Base-by-base conservation (phyloP, 2,888 invertebrate species). In the Pristionchus exspectatus region DNA sequence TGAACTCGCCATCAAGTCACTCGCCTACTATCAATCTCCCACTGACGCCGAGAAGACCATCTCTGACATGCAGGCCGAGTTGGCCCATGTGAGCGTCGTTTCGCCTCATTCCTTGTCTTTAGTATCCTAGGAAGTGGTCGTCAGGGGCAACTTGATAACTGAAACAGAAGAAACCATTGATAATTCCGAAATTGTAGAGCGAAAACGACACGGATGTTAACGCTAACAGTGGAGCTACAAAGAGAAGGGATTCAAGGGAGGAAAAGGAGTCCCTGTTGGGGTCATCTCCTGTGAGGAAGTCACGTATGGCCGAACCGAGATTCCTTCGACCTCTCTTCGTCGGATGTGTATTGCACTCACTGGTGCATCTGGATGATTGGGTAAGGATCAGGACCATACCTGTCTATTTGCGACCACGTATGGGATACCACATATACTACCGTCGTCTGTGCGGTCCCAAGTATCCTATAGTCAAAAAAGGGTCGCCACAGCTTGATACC, bases 301-400 rank as follows among this genome's bases (percentile, higher is more conserved):
- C 69, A 12, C 24, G 89, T 0, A 54, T 89, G 24, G 21, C 10
- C 84, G 92, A 92, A 84, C 93, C 94, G 30, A 90, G 89, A 74
- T 94, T 94, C 90, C 90, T 92, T 4, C 87, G 93, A n/a, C 93
- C 94, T 21, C 91, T 94, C 2, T 69, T 94, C 4, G 90, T 94
- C 38, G 94, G 92, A 50, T 81, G 92, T 12, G 92, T 93, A 33
- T 91, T 94, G 74, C 93, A 94, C 72, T 92, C 91, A 5, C 94
- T 94, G 69, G 94, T 94, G 38, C 94, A 94, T 90, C 89, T 94
- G 16, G 94, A 94, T 85, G 94, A 94, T 84, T 94, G 94, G 94
- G 94, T 94, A 90, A 54, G 90, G 5, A 27, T 27, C 30, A 30
- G 3, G 16, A 10, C 27, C 50, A 50, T 56, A 56, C 21, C 18